Evolutionary conservation across 1,140 invertebrate genomes (phyloP).

Genomic region (Anagrus nilaparvatae): DNA sequence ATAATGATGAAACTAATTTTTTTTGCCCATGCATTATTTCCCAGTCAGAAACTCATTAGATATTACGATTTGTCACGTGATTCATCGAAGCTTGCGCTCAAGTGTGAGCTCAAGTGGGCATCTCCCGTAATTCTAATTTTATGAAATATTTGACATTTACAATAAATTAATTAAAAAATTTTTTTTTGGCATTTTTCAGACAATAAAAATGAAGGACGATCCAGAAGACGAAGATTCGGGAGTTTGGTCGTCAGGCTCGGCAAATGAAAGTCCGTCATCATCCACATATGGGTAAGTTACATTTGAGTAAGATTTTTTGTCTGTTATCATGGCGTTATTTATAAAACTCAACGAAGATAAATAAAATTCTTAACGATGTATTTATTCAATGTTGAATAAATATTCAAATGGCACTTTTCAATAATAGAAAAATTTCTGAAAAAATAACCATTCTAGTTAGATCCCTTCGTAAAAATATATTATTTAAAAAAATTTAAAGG

Average conservation of each 20-base stretch:
- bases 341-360: background rate
- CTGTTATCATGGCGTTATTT: background rate
- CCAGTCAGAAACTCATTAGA: too few species aligned
- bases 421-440: slow-evolving; percentile 9
- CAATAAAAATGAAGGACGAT: slow-evolving; percentile 33
- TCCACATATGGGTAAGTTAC: slow-evolving; percentile 21
- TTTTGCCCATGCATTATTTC: too few species aligned
- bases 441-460: background rate
- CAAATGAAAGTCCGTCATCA: slow-evolving; percentile 18
- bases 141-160: too few species aligned
- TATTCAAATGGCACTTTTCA: background rate
- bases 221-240: slow-evolving; percentile 32
- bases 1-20: too few species aligned
- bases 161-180: too few species aligned
- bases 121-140: too few species aligned
- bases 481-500: too few species aligned
- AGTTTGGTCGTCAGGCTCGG: slow-evolving; percentile 21
- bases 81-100: too few species aligned
- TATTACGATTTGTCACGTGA: too few species aligned
- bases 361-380: background rate
- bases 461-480: too few species aligned
- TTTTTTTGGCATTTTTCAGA: slow-evolving; percentile 12
- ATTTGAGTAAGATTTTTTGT: too few species aligned
- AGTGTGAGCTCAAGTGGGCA: too few species aligned
- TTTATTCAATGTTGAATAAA: background rate